These are phyloP conservation scores for Anisognathus igniventris DNA, from an alignment of 2,797 vertebrate genomes.

Conservation along the genomic window DNA sequence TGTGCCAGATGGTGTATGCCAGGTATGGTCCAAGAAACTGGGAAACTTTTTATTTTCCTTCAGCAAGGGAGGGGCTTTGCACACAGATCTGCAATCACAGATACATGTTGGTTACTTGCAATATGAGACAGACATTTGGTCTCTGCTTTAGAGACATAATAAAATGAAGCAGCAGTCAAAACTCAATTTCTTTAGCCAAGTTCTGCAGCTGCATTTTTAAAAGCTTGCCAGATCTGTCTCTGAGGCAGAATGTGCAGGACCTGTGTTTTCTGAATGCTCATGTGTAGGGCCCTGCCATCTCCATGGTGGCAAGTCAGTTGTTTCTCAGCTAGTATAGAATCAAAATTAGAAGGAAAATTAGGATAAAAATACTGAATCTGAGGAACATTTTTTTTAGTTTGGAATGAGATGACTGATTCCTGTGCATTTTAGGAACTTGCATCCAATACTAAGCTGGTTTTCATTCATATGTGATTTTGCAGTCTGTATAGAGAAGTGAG, in stretches of 20 bases:
- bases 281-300: neutral
- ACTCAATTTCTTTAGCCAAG: neutral
- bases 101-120: neutral
- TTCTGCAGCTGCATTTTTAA: neutral
- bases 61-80: neutral
- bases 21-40: neutral
- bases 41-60: neutral
- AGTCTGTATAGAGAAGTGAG: neutral
- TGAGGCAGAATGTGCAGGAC: neutral
- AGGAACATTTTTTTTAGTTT: neutral
- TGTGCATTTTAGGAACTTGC: neutral
- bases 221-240: neutral
- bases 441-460: neutral
- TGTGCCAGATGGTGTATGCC: neutral
- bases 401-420: neutral
- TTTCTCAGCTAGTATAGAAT: neutral
- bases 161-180: neutral
- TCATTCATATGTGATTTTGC: neutral
- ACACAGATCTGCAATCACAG: neutral
- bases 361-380: neutral
- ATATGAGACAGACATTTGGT: neutral
- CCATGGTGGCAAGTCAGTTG: neutral
- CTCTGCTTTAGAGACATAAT: neutral
- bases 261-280: neutral
- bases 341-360: neutral